Evolutionary conservation across 2,888 invertebrate species (phyloP).

Genomic region (Gastrophysa polygoni): DNA sequence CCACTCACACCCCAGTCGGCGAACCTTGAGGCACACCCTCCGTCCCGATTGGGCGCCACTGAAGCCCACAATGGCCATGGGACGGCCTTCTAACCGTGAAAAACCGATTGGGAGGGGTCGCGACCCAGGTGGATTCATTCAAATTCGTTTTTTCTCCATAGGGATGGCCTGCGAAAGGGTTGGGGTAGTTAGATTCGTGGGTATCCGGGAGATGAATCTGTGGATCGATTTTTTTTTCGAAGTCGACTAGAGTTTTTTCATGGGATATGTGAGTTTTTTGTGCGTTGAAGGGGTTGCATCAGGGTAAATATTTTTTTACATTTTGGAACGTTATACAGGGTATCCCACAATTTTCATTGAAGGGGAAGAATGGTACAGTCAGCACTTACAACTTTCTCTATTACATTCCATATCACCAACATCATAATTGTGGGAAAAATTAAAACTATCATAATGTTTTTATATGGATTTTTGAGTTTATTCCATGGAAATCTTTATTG

Average conservation of each 20-base stretch:
- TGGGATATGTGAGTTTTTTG: constrained; percentile 13
- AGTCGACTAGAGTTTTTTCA: constrained; percentile 18
- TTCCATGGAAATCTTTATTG: no score
- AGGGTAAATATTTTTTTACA: constrained; percentile 22
- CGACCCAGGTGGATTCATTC: constrained; percentile 44
- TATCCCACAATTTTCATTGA: no score
- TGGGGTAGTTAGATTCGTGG: constrained; percentile 19
- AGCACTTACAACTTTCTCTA: no score
- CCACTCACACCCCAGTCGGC: no score
- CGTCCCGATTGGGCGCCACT: not conserved
- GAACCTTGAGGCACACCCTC: no score
- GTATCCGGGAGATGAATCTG: not conserved
- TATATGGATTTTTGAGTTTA: no score
- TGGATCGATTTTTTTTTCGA: constrained; percentile 18
- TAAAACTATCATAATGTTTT: no score
- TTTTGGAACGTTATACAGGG: no score
- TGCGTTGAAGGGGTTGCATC: not conserved
- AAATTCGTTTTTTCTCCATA: constrained; percentile 18
- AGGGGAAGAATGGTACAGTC: no score
- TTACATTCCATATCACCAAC: no score
- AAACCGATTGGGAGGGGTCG: not conserved
- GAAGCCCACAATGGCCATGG: not conserved
- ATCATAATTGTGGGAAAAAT: no score
- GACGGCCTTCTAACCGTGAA: not conserved
- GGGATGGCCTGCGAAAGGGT: constrained; percentile 26